Evolutionary conservation across 2,797 vertebrate species (phyloP).

Genomic region (Coracias cyanogaster): DNA sequence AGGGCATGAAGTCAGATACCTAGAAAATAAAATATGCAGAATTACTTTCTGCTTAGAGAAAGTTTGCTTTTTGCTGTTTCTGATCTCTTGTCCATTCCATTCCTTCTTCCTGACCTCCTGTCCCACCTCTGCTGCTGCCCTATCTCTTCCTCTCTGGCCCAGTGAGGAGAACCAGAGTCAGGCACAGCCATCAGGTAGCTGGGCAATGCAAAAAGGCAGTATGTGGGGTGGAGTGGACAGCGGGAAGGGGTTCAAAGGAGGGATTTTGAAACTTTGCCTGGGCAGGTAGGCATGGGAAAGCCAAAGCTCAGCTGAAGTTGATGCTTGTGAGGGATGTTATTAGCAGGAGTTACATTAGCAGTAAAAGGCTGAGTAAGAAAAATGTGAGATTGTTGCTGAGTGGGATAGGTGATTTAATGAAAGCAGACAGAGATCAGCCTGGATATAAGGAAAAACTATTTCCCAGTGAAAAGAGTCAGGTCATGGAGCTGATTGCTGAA

Average conservation of each 20-base stretch:
- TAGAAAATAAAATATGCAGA: not conserved
- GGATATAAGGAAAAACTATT: not conserved
- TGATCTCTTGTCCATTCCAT: not conserved
- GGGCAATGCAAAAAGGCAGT: not conserved
- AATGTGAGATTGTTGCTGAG: rapidly evolving
- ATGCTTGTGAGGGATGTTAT: not conserved
- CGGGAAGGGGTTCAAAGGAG: rapidly evolving
- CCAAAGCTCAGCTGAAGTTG: not conserved
- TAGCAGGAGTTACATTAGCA: rapidly evolving
- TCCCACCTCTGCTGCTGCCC: not conserved
- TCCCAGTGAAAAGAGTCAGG: not conserved
- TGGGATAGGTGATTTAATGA: not conserved
- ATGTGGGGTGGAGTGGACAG: not conserved
- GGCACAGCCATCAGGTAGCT: not conserved
- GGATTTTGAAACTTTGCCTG: not conserved
- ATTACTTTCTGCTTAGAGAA: not conserved
- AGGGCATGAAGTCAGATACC: not conserved
- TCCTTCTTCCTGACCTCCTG: not conserved
- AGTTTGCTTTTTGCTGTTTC: not conserved
- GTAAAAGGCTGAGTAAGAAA: not conserved
- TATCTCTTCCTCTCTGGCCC: not conserved
- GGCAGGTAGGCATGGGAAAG: not conserved
- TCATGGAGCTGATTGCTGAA: not conserved
- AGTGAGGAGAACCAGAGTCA: not conserved
- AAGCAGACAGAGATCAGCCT: not conserved